Conservation (phyloP, 1,140 invertebrate species). For the Camponotus vicinus region DNA sequence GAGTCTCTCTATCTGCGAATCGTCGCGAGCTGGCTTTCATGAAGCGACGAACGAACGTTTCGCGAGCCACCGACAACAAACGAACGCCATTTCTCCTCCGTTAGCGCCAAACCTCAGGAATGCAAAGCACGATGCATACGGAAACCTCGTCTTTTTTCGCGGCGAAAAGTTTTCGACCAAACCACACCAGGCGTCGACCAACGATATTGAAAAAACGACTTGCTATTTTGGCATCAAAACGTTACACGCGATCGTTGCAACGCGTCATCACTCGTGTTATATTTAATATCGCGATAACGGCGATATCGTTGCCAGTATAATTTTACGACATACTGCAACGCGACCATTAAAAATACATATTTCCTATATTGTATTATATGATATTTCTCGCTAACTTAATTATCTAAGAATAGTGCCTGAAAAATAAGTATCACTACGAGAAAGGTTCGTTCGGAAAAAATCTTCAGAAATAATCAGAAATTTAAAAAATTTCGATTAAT, state of each 20-base stretch:
- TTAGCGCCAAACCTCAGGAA: constrained; percentile 35
- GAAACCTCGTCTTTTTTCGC: neutral
- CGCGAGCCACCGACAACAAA: constrained; percentile 51
- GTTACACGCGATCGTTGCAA: constrained; percentile 4
- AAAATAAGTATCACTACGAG: neutral
- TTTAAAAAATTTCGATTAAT: no score
- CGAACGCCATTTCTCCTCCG: constrained; percentile 23
- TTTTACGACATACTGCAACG: neutral
- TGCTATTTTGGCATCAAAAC: constrained; percentile 15
- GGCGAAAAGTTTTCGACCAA: neutral
- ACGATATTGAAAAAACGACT: constrained; percentile 27
- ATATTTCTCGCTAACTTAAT: neutral
- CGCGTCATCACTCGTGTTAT: neutral
- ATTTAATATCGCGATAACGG: neutral
- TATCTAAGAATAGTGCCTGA: neutral
- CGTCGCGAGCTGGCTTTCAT: constrained; percentile 41
- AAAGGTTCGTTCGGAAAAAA: no score
- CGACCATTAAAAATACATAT: neutral
- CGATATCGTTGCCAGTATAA: constrained; percentile 10
- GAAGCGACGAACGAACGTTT: constrained; percentile 21
- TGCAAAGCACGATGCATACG: neutral
- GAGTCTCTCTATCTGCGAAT: constrained; percentile 51
- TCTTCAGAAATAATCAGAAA: no score
- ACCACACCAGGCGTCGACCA: neutral
- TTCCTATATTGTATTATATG: neutral